Percentiles rank a stretch among this genome's conserved stretches.
Conservation (phyloP, 2,888 invertebrate species). For the Frankliniella intonsa region DNA sequence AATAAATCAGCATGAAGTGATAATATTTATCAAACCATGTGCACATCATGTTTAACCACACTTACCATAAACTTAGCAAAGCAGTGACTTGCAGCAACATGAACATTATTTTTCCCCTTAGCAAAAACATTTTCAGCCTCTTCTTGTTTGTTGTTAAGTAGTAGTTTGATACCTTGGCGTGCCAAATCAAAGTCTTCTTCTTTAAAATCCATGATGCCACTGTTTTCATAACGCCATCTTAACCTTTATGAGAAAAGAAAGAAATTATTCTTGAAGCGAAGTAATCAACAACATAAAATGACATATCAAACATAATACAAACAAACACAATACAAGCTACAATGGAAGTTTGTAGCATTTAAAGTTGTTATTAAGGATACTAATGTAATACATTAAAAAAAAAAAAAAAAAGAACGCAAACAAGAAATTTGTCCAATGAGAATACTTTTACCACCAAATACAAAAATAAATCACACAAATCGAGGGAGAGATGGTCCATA, state of each 20-base stretch:
- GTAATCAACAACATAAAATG: not conserved
- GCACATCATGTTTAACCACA: not conserved
- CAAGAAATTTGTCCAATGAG: not conserved
- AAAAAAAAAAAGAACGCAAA: not conserved
- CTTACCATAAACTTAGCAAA: conserved; percentile 51
- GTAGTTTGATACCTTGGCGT: conserved; percentile 47
- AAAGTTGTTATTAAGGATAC: not conserved
- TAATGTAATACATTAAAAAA: not conserved
- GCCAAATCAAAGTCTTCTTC: conserved; percentile 47
- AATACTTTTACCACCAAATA: not conserved
- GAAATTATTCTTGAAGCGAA: not conserved
- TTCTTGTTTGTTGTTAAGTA: conserved; percentile 49
- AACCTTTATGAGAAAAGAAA: not conserved
- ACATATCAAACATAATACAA: not conserved
- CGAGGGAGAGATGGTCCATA: not conserved
- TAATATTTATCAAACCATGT: not conserved
- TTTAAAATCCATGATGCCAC: conserved; percentile 30
- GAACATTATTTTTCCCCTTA: conserved; percentile 47
- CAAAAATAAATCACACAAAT: not conserved
- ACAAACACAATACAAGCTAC: not conserved
- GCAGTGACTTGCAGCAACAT: conserved; percentile 50
- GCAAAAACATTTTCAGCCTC: conserved; percentile 49
- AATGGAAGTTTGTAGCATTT: not conserved
- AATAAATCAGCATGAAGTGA: not conserved
- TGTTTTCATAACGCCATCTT: not conserved